phyloP scores from a whole-genome alignment of 2,888 invertebrate genomes.

The Sesamia inferens region DNA sequence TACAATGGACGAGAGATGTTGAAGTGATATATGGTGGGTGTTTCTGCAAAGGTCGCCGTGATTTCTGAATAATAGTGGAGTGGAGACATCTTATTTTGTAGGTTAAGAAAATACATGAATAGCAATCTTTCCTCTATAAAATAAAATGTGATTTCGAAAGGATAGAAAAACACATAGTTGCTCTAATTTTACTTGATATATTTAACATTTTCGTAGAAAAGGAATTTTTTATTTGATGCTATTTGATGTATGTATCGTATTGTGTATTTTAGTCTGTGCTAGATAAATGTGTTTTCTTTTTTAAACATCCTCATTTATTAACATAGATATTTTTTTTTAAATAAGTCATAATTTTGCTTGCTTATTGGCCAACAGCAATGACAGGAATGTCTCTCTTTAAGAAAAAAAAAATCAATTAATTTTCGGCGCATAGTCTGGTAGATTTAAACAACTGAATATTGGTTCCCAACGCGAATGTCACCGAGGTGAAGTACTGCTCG shows the following conservation, averaged over 20 bases:
- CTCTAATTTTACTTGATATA: too few relatives aligned
- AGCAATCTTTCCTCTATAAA: not conserved
- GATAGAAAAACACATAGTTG: not conserved
- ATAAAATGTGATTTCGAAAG: not conserved
- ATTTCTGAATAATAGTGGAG: constrained; percentile 36
- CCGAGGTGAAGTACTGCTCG: constrained; percentile 32
- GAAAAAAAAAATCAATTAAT: constrained; percentile 6
- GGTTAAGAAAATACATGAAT: not conserved
- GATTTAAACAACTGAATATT: constrained; percentile 37
- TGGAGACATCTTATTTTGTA: constrained; percentile 32
- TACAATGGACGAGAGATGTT: constrained; percentile 52
- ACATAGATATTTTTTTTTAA: too few relatives aligned
- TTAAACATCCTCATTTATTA: too few relatives aligned
- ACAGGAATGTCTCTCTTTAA: not conserved
- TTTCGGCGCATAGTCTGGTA: constrained; percentile 28
- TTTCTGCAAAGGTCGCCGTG: constrained; percentile 39
- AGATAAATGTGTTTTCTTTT: too few relatives aligned
- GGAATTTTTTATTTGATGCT: too few relatives aligned
- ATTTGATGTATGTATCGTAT: too few relatives aligned
- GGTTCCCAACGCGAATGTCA: constrained; percentile 21
- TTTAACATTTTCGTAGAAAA: too few relatives aligned
- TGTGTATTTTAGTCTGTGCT: too few relatives aligned
- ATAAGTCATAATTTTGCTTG: too few relatives aligned
- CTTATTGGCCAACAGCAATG: not conserved
- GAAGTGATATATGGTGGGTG: constrained; percentile 54